Percentiles rank a stretch among this genome's conserved stretches.
phyloP scores from a whole-genome alignment of 1,140 invertebrate genomes.

The Bombus picipes region DNA sequence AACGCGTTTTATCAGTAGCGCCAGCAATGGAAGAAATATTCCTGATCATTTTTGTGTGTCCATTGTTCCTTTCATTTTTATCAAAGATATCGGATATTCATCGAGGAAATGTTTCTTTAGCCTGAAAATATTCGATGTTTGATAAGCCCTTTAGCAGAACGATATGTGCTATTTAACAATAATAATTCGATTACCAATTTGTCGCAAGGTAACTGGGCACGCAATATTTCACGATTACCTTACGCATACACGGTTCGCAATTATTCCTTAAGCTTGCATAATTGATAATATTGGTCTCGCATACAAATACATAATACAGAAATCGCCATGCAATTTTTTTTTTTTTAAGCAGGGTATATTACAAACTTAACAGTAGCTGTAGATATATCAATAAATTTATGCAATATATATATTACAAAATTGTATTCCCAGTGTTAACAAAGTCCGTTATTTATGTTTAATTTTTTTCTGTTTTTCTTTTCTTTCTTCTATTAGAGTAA shows the following conservation, averaged over 20 bases:
- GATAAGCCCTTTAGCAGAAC: constrained; percentile 48
- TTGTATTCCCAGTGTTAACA: constrained; percentile 56
- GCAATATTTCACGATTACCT: constrained; percentile 40
- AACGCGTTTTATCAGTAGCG: constrained; percentile 50
- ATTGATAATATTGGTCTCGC: constrained; percentile 56
- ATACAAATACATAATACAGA: constrained; percentile 63
- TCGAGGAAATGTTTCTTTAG: constrained; percentile 32
- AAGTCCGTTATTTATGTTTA: constrained; percentile 42
- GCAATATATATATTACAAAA: constrained; percentile 73
- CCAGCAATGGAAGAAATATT: constrained; percentile 52
- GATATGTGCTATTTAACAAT: constrained; percentile 61
- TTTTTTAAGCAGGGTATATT: constrained; percentile 58
- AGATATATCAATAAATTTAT: constrained; percentile 69
- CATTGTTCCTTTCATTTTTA: not conserved
- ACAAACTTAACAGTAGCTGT: constrained; percentile 64
- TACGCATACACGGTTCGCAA: constrained; percentile 22
- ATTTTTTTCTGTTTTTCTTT: not conserved
- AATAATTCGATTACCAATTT: constrained; percentile 52
- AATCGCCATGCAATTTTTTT: constrained; percentile 58
- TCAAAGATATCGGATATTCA: constrained; percentile 14
- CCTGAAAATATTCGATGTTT: constrained; percentile 64
- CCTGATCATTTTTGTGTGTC: constrained; percentile 41
- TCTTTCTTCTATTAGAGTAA: constrained; percentile 24
- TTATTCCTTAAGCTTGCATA: constrained; percentile 42
- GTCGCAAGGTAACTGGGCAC: constrained; percentile 34